Evolutionary conservation across 2,888 invertebrate genomes (phyloP), one percentile per base, ranked within the genome.

Genomic region (Plusia festucae): DNA sequence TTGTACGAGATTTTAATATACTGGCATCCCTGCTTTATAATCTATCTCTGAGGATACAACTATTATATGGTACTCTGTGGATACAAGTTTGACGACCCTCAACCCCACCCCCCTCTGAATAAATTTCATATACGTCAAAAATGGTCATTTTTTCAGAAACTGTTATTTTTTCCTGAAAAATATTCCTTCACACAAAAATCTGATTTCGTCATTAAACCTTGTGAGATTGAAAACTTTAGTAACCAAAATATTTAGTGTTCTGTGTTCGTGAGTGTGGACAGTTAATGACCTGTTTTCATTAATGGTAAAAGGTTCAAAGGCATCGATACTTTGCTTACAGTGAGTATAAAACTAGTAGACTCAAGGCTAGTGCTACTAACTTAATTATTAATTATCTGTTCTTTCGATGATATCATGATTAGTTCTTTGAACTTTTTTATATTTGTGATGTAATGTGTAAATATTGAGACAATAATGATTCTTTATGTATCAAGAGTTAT

Each of bases 381-480:
- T 85, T 86, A 88, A 86, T 88, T 86, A 87, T 81, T 82, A 85
- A 81, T 86, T 85, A 76, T 84, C 85, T 82, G 84, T 90, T 88
- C 88, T 89, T 91, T 82, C 78, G 88, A 87, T 93, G 90, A 93
- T 92, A 94, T 93, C 93, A 93, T 79, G 75, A 77, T 83, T 70
- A 73, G 88, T 86, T 87, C 86, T 88, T 89, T 89, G 86, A 89
- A 86, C 87, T 86, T 85, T 76, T 72, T 73, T 78, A 64, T 70
- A 69, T 65, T 81, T 63, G 65, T 85, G 82, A 83, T 85, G 84
- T 85, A 83, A 85, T 83, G 68, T 74, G 60, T 64, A 57, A 70
- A 70, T 73, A 65, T 78, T 77, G 68, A 70, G 60, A 63, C 53
- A 77, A 72, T 76, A 73, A 85, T 85, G 80, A 86, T 87, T 90